These are phyloP conservation scores for Tychaedon coryphoeus DNA, from an alignment of 2,113 vertebrate genomes.

Conservation along the genomic window DNA sequence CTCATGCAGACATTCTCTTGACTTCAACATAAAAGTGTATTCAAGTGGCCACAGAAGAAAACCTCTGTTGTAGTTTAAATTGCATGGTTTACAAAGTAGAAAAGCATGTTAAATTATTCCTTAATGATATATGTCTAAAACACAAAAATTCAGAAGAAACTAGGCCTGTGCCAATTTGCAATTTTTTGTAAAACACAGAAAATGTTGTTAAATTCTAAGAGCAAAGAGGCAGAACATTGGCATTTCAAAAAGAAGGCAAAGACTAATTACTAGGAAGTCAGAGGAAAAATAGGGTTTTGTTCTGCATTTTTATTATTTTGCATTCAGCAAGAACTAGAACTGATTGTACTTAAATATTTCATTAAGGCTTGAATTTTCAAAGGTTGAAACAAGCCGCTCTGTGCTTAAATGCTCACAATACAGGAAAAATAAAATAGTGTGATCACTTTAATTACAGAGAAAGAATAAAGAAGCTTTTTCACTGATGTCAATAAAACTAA, in stretches of 20 bases:
- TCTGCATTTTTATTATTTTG: neutral
- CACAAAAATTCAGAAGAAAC: neutral
- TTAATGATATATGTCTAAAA: neutral
- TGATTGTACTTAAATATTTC: conserved; percentile 9
- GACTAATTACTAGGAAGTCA: neutral
- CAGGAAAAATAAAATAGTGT: conserved; percentile 8
- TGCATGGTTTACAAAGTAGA: neutral
- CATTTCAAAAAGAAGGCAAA: neutral
- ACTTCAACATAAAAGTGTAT: neutral
- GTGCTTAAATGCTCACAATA: conserved; percentile 1
- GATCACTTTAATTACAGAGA: conserved; percentile 54
- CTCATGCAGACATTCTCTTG: neutral
- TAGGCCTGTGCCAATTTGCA: neutral
- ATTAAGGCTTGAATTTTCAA: neutral
- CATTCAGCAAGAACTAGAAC: neutral
- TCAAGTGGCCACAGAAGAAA: neutral
- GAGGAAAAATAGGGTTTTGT: neutral
- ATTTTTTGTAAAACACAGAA: neutral
- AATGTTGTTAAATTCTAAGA: neutral
- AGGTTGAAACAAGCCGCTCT: conserved; percentile 28
- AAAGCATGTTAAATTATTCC: neutral
- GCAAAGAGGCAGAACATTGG: neutral
- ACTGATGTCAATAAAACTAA: conserved; percentile 27
- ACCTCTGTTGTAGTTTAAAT: neutral
- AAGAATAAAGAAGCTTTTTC: conserved; percentile 27